Percentiles rank a stretch among this genome's conserved stretches.
These are phyloP conservation scores for Pocillopora verrucosa DNA, from an alignment of 64 coral and sea anemone genomes.

Conservation along the genomic window DNA sequence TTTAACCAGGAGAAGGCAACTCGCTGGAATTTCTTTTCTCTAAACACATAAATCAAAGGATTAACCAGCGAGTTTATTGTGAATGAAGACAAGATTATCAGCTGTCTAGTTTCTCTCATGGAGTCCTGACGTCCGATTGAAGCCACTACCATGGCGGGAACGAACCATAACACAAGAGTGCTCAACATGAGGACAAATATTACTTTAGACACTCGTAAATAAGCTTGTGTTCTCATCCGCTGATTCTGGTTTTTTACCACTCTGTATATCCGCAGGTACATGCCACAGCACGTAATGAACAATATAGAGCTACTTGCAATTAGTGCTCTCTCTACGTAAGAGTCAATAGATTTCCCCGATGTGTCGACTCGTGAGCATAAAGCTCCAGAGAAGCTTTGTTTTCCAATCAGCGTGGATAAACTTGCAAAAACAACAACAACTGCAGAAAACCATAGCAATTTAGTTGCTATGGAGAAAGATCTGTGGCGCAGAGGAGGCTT, in stretches of 20 bases:
- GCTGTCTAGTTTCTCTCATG: not conserved
- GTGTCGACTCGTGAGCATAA: not conserved
- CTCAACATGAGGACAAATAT: slow-evolving; percentile 21
- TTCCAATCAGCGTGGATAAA: too few relatives aligned
- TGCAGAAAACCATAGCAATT: not conserved
- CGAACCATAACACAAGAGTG: slow-evolving; percentile 18
- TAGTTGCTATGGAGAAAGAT: not conserved
- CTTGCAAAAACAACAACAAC: not conserved
- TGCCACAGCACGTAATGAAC: not conserved
- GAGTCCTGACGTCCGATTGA: not conserved
- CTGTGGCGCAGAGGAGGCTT: not conserved
- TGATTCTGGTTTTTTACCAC: slow-evolving; percentile 7
- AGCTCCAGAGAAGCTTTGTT: not conserved
- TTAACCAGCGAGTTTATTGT: slow-evolving; percentile 19
- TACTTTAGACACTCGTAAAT: not conserved
- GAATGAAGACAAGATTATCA: not conserved
- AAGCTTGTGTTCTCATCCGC: not conserved
- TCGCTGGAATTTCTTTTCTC: slow-evolving; percentile 4
- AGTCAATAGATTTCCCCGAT: not conserved
- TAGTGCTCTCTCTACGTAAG: not conserved
- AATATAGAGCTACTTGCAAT: not conserved
- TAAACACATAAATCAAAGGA: slow-evolving; percentile 28
- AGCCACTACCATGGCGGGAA: slow-evolving; percentile 11
- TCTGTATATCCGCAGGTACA: slow-evolving; percentile 23
- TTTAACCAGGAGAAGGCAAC: not conserved